These are phyloP conservation scores for Herminia tarsipennalis DNA, from an alignment of 2,888 invertebrate species.

Conservation along the genomic window DNA sequence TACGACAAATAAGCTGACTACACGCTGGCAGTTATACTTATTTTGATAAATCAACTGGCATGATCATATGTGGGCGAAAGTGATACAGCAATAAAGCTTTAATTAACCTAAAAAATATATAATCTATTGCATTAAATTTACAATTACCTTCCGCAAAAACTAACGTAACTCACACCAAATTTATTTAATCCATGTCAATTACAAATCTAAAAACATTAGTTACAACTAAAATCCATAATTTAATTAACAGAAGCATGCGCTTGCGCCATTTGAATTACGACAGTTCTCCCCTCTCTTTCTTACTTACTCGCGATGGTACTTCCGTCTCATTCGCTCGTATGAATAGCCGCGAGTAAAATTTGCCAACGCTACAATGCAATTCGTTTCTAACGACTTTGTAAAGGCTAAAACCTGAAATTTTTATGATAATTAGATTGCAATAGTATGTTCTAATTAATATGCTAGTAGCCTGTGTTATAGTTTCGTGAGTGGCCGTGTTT, in stretches of 20 bases:
- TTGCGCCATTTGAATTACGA: conserved; percentile 68
- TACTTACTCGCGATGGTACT: conserved; percentile 1
- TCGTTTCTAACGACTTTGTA: conserved; percentile 70
- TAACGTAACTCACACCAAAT: conserved; percentile 6
- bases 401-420: conserved; percentile 83
- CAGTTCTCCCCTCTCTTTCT: conserved; percentile 49
- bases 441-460: conserved; percentile 74
- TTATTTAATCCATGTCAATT: conserved; percentile 22
- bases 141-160: not conserved
- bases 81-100: no score
- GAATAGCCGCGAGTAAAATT: conserved; percentile 61
- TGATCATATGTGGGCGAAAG: no score
- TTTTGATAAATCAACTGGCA: no score
- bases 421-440: conserved; percentile 82
- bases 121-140: not conserved
- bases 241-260: conserved; percentile 56
- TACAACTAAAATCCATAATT: conserved; percentile 48
- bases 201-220: conserved; percentile 29
- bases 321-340: conserved; percentile 57
- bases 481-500: conserved; percentile 74
- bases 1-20: no score
- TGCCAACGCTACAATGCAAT: conserved; percentile 64
- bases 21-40: no score
- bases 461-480: conserved; percentile 70
- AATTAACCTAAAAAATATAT: no score